phyloP scores from a whole-genome alignment of 2,113 vertebrate species.

The Pterophyllum scalare region DNA sequence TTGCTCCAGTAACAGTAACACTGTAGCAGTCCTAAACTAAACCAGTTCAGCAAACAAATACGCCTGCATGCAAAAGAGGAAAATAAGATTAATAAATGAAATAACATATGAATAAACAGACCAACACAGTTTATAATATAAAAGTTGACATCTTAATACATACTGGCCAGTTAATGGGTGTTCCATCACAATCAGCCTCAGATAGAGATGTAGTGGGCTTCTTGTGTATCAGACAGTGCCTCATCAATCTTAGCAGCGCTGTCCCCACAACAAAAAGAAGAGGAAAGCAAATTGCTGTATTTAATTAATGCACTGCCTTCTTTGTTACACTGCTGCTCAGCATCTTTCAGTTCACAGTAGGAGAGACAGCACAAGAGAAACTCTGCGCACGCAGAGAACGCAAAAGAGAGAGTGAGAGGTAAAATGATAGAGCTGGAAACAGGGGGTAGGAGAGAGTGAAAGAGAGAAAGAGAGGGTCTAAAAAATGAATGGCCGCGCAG shows the following conservation, averaged over 20 bases:
- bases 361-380: slow-evolving; percentile 58
- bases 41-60: slow-evolving; percentile 38
- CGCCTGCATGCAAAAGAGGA: slow-evolving; percentile 31
- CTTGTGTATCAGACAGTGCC: slow-evolving; percentile 69
- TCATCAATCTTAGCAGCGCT: slow-evolving; percentile 83
- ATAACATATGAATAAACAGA: slow-evolving; percentile 63
- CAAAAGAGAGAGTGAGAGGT: slow-evolving; percentile 34
- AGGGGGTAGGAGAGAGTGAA: neutral
- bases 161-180: slow-evolving; percentile 77
- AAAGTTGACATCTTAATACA: slow-evolving; percentile 81
- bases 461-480: slow-evolving; percentile 6
- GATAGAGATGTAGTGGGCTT: slow-evolving; percentile 82
- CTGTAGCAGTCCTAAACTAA: neutral
- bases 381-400: slow-evolving; percentile 38
- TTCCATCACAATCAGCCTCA: slow-evolving; percentile 83
- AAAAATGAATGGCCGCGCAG: slow-evolving; percentile 74
- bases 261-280: slow-evolving; percentile 77
- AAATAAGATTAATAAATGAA: slow-evolving; percentile 47
- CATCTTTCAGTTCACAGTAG: slow-evolving; percentile 77
- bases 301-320: slow-evolving; percentile 84
- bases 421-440: slow-evolving; percentile 43
- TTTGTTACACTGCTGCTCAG: slow-evolving; percentile 81
- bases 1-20: neutral
- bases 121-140: slow-evolving; percentile 71
- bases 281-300: slow-evolving; percentile 84